These are phyloP conservation scores for Vulpes lagopus DNA, from an alignment of 2,113 vertebrate species.

Conservation along the genomic window DNA sequence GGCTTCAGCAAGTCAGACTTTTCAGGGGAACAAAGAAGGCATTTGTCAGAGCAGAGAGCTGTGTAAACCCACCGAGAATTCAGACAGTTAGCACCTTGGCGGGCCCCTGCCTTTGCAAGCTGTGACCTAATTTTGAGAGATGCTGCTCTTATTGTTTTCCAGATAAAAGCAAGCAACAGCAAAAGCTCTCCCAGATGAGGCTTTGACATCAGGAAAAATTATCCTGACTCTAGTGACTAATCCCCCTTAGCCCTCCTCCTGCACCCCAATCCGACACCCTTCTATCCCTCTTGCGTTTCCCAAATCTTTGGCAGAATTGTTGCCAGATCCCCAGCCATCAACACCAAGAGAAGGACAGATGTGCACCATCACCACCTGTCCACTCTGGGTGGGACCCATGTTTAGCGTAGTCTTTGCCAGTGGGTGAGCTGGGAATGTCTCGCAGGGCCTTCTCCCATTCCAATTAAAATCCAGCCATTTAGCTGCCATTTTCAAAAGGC, in stretches of 20 bases:
- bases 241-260: not conserved
- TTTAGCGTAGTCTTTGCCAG: not conserved
- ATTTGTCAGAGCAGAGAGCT: slow-evolving; percentile 69
- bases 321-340: not conserved
- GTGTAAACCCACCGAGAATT: not conserved
- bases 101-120: slow-evolving; percentile 63
- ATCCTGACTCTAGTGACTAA: slow-evolving; percentile 30
- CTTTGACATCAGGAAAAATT: slow-evolving; percentile 68
- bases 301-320: not conserved
- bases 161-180: slow-evolving; percentile 61
- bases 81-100: slow-evolving; percentile 73
- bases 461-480: not conserved
- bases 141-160: slow-evolving; percentile 61
- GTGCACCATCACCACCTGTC: not conserved
- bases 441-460: not conserved
- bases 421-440: fast-evolving
- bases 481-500: not conserved
- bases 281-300: not conserved
- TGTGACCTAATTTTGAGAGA: slow-evolving; percentile 77
- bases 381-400: not conserved
- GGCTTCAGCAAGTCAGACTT: slow-evolving; percentile 67
- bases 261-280: not conserved
- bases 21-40: slow-evolving; percentile 77
- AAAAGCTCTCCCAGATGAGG: slow-evolving; percentile 55
- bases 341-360: not conserved